These are phyloP conservation scores for Paralinhomoeus sp. DNA, from an alignment of 2,888 invertebrate genomes.

Conservation along the genomic window DNA sequence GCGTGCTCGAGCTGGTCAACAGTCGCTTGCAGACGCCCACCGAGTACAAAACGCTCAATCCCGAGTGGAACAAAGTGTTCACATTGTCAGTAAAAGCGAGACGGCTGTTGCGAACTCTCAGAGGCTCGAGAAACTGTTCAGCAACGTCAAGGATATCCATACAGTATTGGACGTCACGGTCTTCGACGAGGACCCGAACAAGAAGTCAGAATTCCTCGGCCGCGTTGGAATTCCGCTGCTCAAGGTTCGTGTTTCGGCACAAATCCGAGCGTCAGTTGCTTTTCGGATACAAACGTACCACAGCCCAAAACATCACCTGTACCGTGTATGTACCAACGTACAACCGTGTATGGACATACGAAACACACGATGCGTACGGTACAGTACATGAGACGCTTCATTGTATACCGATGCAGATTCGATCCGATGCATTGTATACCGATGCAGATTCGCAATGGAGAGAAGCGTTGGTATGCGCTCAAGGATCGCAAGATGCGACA, in stretches of 20 bases:
- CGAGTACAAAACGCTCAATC: slow-evolving; percentile 83
- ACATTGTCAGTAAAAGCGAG: slow-evolving; percentile 53
- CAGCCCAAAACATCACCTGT: too few relatives aligned
- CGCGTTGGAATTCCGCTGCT: slow-evolving; percentile 67
- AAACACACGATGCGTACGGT: too few relatives aligned
- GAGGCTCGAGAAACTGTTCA: too few relatives aligned
- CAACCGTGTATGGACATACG: too few relatives aligned
- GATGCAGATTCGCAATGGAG: slow-evolving; percentile 59
- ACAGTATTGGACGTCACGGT: slow-evolving; percentile 79
- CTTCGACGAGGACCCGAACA: slow-evolving; percentile 89
- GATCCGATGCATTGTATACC: too few relatives aligned
- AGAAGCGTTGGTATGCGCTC: slow-evolving; percentile 78
- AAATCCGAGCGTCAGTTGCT: too few relatives aligned
- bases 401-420: too few relatives aligned
- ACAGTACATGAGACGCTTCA: too few relatives aligned
- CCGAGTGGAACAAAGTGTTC: slow-evolving; percentile 95
- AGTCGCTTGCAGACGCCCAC: slow-evolving; percentile 87
- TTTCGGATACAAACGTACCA: too few relatives aligned
- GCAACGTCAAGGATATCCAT: slow-evolving; percentile 56
- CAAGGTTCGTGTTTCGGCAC: slow-evolving; percentile 19
- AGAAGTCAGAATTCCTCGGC: slow-evolving; percentile 77
- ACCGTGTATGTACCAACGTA: too few relatives aligned
- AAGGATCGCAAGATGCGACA: slow-evolving; percentile 79
- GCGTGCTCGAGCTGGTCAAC: slow-evolving; percentile 81
- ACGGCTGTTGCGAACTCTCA: too few relatives aligned